Percentiles rank a stretch among this genome's conserved stretches.
phyloP scores from a whole-genome alignment of 1,140 invertebrate genomes.

The Parasteatoda tepidariorum region DNA sequence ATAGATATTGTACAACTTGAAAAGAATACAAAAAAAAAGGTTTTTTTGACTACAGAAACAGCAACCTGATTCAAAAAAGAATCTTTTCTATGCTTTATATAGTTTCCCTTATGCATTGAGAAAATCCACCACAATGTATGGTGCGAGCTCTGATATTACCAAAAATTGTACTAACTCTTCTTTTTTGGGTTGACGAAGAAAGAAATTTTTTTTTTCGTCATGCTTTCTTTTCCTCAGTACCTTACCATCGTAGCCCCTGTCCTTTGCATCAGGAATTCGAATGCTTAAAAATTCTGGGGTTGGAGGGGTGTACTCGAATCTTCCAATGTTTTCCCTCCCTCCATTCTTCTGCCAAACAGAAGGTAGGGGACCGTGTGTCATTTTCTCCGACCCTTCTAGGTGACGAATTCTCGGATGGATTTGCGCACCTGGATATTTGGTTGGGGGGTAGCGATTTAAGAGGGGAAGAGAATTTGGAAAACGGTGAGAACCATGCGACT shows the following conservation, averaged over 20 bases:
- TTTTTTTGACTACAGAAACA: background rate
- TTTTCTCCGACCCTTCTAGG: conserved; percentile 21
- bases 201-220: background rate
- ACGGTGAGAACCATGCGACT: conserved; percentile 1
- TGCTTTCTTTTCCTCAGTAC: background rate
- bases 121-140: too few relatives aligned
- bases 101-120: background rate
- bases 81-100: background rate
- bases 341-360: background rate
- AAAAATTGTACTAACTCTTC: background rate
- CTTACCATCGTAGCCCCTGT: background rate
- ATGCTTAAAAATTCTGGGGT: background rate
- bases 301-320: background rate
- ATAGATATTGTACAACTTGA: background rate
- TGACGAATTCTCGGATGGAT: conserved; percentile 30
- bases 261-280: background rate
- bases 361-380: background rate
- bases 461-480: background rate
- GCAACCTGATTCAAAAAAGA: background rate
- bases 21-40: background rate
- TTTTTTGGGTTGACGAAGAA: background rate
- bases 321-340: background rate
- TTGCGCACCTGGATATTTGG: conserved; percentile 48
- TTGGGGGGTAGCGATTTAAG: background rate
- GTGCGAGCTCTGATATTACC: background rate